phyloP scores from a whole-genome alignment of 2,888 invertebrate species.

The Celastrina argiolus region DNA sequence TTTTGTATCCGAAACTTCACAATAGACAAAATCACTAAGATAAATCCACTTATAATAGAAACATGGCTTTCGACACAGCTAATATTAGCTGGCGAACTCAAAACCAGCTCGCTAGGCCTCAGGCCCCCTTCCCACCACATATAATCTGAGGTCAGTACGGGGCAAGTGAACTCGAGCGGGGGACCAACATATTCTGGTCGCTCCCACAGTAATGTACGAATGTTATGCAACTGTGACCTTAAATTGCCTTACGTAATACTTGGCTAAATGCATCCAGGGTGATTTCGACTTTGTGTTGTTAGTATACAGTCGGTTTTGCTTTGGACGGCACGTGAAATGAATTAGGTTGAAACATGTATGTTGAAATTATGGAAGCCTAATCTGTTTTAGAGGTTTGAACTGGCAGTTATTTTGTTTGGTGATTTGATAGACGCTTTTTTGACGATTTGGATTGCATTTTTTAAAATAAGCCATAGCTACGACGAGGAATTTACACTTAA shows the following conservation, averaged over 20 bases:
- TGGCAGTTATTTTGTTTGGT: neutral
- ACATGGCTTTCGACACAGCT: slow-evolving; percentile 53
- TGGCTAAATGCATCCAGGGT: slow-evolving; percentile 39
- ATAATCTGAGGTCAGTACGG: slow-evolving; percentile 31
- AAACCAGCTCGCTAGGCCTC: slow-evolving; percentile 36
- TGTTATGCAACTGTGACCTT: slow-evolving; percentile 71
- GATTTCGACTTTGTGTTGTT: slow-evolving; percentile 34
- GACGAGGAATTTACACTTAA: too few relatives aligned
- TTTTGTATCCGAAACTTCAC: slow-evolving; percentile 17
- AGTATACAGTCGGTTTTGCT: slow-evolving; percentile 32
- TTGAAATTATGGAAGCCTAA: slow-evolving; percentile 28
- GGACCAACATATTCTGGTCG: slow-evolving; percentile 47
- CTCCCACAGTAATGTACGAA: slow-evolving; percentile 44
- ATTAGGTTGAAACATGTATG: slow-evolving; percentile 52
- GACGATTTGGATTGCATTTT: too few relatives aligned
- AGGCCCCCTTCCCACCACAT: slow-evolving; percentile 32
- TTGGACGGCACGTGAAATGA: slow-evolving; percentile 36
- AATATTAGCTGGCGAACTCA: slow-evolving; percentile 54
- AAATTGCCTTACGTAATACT: slow-evolving; percentile 65
- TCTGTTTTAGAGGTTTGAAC: slow-evolving; percentile 9
- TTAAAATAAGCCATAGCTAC: too few relatives aligned
- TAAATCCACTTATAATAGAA: slow-evolving; percentile 39
- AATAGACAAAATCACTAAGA: slow-evolving; percentile 32
- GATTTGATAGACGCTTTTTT: neutral
- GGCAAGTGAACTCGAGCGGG: slow-evolving; percentile 38